Conservation (phyloP, 2,888 invertebrate species). For the Lacanobia oleracea region DNA sequence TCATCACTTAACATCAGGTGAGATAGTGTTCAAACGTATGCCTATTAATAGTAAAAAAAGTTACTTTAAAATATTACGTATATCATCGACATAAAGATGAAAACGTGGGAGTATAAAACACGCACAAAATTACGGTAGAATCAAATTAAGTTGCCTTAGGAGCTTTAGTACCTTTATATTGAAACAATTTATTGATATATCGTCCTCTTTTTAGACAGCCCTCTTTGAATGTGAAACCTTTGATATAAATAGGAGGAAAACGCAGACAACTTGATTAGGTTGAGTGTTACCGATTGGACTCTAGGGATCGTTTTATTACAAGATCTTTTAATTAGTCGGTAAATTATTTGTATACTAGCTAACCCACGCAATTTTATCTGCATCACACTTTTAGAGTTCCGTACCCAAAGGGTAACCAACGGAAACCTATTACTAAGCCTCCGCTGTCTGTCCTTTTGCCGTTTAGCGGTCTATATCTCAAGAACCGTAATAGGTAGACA, state of each 20-base stretch:
- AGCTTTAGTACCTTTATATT: constrained; percentile 1
- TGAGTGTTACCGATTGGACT: not conserved
- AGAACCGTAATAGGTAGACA: no score
- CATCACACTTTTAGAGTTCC: no score
- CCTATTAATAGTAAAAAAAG: no score
- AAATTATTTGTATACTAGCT: no score
- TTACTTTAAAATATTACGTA: not conserved
- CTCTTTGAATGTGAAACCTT: constrained; percentile 9
- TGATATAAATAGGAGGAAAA: constrained; percentile 4
- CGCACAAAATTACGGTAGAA: not conserved
- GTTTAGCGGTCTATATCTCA: no score
- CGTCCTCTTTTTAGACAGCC: not conserved
- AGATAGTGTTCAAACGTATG: no score
- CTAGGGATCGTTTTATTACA: not conserved
- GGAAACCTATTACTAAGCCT: no score
- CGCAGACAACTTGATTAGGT: not conserved
- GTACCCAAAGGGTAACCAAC: no score
- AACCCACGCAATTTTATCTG: no score
- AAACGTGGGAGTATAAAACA: not conserved
- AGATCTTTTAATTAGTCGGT: not conserved
- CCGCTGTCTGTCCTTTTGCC: no score
- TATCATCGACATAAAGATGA: not conserved
- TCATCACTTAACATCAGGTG: no score
- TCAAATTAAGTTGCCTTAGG: constrained; percentile 2
- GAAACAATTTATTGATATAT: constrained; percentile 5